A percentile compares a stretch with the other conserved stretches of the same genome.
phyloP scores from a whole-genome alignment of 2,797 vertebrate species.

The Chiloscyllium punctatum region DNA sequence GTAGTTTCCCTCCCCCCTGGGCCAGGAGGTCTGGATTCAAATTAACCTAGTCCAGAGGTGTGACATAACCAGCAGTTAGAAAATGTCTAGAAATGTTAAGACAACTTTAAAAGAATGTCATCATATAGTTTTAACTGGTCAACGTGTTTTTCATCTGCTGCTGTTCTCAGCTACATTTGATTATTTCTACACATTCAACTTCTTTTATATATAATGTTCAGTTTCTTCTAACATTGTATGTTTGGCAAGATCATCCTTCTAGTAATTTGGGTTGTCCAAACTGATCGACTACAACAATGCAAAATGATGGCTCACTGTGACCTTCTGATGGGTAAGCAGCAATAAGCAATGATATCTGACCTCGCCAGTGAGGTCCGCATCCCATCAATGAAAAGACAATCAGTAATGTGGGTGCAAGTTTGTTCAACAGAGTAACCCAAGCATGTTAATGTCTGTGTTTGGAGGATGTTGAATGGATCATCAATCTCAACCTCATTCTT shows the following conservation, averaged over 20 bases:
- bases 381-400: neutral
- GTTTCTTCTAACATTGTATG: neutral
- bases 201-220: neutral
- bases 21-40: too few species aligned
- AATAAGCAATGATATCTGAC: neutral
- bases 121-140: neutral
- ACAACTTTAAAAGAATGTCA: neutral
- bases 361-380: neutral
- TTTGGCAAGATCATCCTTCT: neutral
- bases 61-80: too few species aligned
- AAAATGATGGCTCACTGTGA: neutral
- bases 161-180: neutral
- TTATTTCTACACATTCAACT: too few species aligned
- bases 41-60: too few species aligned
- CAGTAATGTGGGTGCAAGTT: neutral
- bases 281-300: neutral
- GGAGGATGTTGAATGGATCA: neutral
- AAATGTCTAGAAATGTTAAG: neutral
- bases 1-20: too few species aligned
- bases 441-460: neutral
- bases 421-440: neutral
- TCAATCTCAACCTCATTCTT: neutral
- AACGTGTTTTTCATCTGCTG: neutral
- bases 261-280: neutral
- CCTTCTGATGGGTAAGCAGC: neutral